A percentile compares a stretch with the other conserved stretches of the same genome.
These are phyloP conservation scores for Amphimedon queenslandica DNA, from an alignment of 37 sponge, comb jelly and placozoan species.

Conservation along the genomic window DNA sequence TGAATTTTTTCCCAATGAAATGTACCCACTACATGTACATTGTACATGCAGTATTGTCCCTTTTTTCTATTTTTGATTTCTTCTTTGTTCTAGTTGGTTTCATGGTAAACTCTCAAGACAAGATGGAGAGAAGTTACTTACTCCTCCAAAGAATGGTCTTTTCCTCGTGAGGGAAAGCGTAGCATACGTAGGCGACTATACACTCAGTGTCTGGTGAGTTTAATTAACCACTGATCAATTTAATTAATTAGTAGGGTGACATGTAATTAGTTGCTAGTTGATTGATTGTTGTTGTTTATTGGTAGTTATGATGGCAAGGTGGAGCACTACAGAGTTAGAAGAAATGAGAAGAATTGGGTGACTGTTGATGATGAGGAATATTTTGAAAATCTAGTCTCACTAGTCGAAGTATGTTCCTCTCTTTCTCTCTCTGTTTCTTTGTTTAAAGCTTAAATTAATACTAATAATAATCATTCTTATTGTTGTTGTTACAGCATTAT, in stretches of 20 bases:
- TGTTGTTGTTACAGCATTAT: slow-evolving; percentile 44
- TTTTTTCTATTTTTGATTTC: background rate
- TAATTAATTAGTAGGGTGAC: background rate
- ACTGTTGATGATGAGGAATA: slow-evolving; percentile 93
- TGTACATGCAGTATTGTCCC: background rate
- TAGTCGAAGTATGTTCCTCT: slow-evolving; percentile 73
- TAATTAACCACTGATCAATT: background rate
- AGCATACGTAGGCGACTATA: slow-evolving; percentile 89
- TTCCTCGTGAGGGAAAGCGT: slow-evolving; percentile 87
- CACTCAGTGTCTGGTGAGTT: slow-evolving; percentile 84
- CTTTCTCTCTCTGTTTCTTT: no score
- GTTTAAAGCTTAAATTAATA: no score
- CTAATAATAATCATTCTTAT: background rate
- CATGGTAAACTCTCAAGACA: slow-evolving; percentile 92
- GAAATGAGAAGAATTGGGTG: slow-evolving; percentile 45
- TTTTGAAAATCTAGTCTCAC: slow-evolving; percentile 86
- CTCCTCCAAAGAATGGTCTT: slow-evolving; percentile 67
- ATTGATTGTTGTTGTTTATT: background rate
- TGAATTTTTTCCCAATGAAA: background rate
- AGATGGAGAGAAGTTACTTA: slow-evolving; percentile 75
- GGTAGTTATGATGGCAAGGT: slow-evolving; percentile 79
- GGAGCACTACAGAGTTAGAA: slow-evolving; percentile 83
- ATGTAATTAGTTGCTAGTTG: no score
- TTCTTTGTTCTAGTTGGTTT: slow-evolving; percentile 65
- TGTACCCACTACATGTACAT: background rate